Evolutionary conservation across 2,888 invertebrate genomes (phyloP).

Genomic region (Ennomos fuscantarius): DNA sequence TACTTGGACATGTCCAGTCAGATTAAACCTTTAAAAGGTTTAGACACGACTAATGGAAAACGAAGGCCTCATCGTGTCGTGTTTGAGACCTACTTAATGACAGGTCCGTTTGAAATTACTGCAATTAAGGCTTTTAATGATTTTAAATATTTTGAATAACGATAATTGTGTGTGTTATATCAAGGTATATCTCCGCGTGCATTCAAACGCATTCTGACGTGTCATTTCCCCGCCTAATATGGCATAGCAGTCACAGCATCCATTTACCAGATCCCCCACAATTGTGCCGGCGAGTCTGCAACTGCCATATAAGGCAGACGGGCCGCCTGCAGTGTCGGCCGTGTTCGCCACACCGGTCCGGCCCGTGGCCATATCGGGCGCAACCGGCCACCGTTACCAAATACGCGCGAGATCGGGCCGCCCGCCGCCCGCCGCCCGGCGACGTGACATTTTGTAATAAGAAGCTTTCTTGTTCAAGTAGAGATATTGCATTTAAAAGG

Average conservation of each 20-base stretch:
- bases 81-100: not conserved
- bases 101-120: not conserved
- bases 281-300: slow-evolving; percentile 61
- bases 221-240: slow-evolving; percentile 33
- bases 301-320: slow-evolving; percentile 20
- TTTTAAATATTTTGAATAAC: slow-evolving; percentile 4
- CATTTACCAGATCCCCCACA: slow-evolving; percentile 61
- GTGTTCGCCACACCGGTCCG: slow-evolving; percentile 15
- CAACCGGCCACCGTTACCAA: slow-evolving; percentile 65
- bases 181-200: slow-evolving; percentile 15
- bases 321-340: slow-evolving; percentile 14
- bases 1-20: slow-evolving; percentile 8
- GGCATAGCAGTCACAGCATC: slow-evolving; percentile 41
- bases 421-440: slow-evolving; percentile 49
- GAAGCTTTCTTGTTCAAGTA: slow-evolving; percentile 10
- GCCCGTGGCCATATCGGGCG: slow-evolving; percentile 57
- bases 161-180: slow-evolving; percentile 13
- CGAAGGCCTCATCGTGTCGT: not conserved
- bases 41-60: slow-evolving; percentile 10
- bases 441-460: slow-evolving; percentile 49
- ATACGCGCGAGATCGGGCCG: slow-evolving; percentile 56
- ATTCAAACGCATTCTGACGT: slow-evolving; percentile 23
- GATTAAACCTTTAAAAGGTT: slow-evolving; percentile 17
- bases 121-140: not conserved
- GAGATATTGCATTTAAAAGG: slow-evolving; percentile 6